Evolutionary conservation across 1,140 invertebrate genomes (phyloP).

Genomic region (Acyrthosiphon pisum): DNA sequence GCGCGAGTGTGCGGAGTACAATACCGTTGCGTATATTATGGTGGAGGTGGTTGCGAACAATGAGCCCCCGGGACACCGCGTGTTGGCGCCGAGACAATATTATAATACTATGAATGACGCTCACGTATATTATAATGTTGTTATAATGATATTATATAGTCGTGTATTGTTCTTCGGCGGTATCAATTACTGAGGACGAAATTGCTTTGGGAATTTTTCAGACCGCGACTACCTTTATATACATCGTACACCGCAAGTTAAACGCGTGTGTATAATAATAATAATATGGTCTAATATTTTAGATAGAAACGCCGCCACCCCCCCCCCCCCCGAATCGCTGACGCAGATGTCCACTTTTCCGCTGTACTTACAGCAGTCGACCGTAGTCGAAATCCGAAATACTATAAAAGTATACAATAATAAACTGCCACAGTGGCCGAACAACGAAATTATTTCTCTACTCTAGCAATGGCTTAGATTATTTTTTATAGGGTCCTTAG

Average conservation of each 20-base stretch:
- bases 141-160: neutral
- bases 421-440: neutral
- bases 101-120: neutral
- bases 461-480: neutral
- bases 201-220: conserved; percentile 13
- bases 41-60: neutral
- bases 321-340: neutral
- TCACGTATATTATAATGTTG: neutral
- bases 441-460: neutral
- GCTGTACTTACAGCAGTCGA: neutral
- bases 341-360: neutral
- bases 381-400: too few species aligned
- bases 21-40: neutral
- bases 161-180: neutral
- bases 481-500: neutral
- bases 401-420: too few species aligned
- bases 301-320: neutral
- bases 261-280: neutral
- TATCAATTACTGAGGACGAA: neutral
- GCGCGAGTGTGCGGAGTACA: neutral
- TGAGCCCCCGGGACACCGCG: neutral
- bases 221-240: neutral
- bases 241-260: neutral
- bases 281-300: neutral
- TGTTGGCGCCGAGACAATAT: neutral